Percentiles rank a stretch among this genome's conserved stretches.
phyloP scores from a whole-genome alignment of 2,113 vertebrate species.

The Osmerus eperlanus region DNA sequence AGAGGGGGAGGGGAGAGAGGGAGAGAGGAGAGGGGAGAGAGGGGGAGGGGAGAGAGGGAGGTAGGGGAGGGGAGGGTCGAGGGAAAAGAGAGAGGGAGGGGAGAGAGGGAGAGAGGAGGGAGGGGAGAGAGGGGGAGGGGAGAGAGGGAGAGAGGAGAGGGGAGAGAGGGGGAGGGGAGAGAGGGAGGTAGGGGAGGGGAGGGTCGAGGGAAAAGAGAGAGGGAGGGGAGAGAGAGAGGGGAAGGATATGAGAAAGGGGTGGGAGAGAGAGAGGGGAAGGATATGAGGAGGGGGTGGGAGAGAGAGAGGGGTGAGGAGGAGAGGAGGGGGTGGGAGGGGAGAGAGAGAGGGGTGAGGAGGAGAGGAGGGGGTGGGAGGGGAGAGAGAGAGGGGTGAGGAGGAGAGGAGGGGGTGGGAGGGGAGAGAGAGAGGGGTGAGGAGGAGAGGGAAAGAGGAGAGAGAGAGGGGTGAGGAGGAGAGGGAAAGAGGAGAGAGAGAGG shows the following conservation, averaged over 20 bases:
- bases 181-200: neutral
- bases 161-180: neutral
- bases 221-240: neutral
- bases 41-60: too few species aligned
- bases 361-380: too few species aligned
- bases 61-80: too few species aligned
- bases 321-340: too few species aligned
- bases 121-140: neutral
- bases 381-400: neutral
- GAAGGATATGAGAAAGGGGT: neutral
- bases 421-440: neutral
- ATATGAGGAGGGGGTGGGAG: too few species aligned
- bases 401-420: neutral
- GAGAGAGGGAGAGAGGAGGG: neutral
- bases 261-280: neutral
- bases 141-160: neutral
- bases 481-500: neutral
- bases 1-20: neutral
- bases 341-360: neutral
- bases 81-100: neutral
- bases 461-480: too few species aligned
- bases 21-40: constrained; percentile 4
- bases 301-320: neutral
- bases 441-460: neutral
- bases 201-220: neutral